Percentiles rank a stretch among this genome's conserved stretches.
These are phyloP conservation scores for Stratiolaelaps scimitus DNA, from an alignment of 1,140 invertebrate species.

Conservation along the genomic window DNA sequence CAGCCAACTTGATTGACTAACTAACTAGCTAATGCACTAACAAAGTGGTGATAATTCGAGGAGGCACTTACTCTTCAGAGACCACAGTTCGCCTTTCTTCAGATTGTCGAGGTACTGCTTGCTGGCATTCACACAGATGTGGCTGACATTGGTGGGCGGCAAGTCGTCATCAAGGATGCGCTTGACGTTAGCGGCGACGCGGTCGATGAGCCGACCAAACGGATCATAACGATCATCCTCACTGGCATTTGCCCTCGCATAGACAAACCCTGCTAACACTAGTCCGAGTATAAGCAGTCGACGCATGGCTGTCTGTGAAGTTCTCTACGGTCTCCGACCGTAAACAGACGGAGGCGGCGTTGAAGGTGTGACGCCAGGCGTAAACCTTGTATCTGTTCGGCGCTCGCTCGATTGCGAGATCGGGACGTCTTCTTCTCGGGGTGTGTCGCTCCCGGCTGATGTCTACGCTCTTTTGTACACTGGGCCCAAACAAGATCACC, in stretches of 20 bases:
- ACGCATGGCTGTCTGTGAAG: background rate
- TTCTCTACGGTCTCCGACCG: background rate
- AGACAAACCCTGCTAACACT: background rate
- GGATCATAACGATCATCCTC: background rate
- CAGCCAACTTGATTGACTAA: no score
- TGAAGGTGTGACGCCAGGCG: background rate
- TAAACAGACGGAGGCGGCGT: no score
- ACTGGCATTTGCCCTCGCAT: background rate
- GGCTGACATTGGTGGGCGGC: background rate
- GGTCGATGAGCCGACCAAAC: no score
- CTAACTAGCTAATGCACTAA: no score
- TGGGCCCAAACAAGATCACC: no score
- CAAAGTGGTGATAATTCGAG: no score
- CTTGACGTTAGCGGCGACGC: background rate
- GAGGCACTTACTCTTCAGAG: slow-evolving; percentile 12
- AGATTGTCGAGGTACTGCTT: slow-evolving; percentile 23
- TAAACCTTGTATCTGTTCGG: background rate
- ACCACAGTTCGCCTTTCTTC: background rate
- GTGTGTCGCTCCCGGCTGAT: no score
- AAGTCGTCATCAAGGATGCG: slow-evolving; percentile 1
- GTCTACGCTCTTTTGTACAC: no score
- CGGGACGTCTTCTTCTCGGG: no score
- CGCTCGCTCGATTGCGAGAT: no score
- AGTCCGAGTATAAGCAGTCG: slow-evolving; percentile 12
- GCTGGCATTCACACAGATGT: slow-evolving; percentile 17